Evolutionary conservation across 2,888 invertebrate genomes (phyloP), one percentile per base, ranked within the genome.

Genomic region (Micropterix aruncella): DNA sequence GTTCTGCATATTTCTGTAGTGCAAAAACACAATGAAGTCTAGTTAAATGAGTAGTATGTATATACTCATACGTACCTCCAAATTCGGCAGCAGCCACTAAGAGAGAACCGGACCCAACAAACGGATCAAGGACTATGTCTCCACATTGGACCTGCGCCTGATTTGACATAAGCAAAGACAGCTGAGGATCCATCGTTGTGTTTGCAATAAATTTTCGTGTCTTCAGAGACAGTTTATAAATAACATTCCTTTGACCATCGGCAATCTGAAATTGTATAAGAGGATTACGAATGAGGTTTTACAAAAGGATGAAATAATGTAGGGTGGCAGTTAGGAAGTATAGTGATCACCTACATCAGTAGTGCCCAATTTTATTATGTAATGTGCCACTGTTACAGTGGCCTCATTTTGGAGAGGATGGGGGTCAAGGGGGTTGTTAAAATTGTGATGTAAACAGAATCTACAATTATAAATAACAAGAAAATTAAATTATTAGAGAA

Each of bases 131-230:
- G 27, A 94, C 80, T 0, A 97, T 53, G 57, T 86, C 80, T 1
- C 83, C 83, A 1, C 65, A 54, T 44, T 66, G 62, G 3, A 91
- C 79, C 61, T 80, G 72, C 0, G 88, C 94, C 65, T 96, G 85
- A 67, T 99, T 99, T 0, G 94, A 89, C 94, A 96, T 96, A 44
- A 99, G 67, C 41, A 99, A 65, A 1, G 96, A 85, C 3, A 99
- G 69, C 55, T 90, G 88, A 0, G 97, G 86, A 61, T 99, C 97
- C 99, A 99, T 99, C 52, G 92, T 93, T 0, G 99, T 99, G 62
- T 97, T 99, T 12, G 95, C 94, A 55, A 99, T 96, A 62, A 97
- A 99, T 62, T 86, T 86, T 2, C 99, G 77, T 39, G 79, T 84
- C 64, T 93, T 93, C 19, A 99, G 62, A 0, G 92, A 90, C 50